Percentiles rank a stretch among this genome's conserved stretches.
Evolutionary conservation across 2,797 vertebrate genomes (phyloP).

Genomic region (Enteromius viviparus): DNA sequence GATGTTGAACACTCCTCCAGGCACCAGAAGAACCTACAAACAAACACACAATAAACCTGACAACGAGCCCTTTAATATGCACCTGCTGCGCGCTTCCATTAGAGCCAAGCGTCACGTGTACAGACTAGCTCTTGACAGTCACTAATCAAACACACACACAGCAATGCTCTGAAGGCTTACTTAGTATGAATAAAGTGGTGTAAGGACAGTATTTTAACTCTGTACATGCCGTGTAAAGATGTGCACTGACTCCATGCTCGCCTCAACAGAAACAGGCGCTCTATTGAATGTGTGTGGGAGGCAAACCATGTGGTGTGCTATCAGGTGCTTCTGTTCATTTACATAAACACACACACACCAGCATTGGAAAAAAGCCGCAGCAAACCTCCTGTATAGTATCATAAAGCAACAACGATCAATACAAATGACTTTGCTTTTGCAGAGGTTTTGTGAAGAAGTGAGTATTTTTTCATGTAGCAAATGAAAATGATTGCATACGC

Average conservation of each 20-base stretch:
- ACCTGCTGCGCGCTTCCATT: neutral
- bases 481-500: neutral
- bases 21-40: constrained; percentile 87
- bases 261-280: neutral
- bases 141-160: neutral
- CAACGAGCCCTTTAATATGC: neutral
- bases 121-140: neutral
- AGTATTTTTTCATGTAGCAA: neutral
- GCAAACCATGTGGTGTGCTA: constrained; percentile 10
- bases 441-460: neutral
- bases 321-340: constrained; percentile 2
- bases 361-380: neutral
- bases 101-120: neutral
- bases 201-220: neutral
- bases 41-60: neutral
- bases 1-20: constrained; percentile 86
- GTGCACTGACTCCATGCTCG: neutral
- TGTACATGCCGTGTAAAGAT: neutral
- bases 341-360: neutral
- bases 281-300: neutral
- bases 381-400: neutral
- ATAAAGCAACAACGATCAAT: neutral
- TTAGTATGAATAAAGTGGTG: neutral
- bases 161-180: neutral
- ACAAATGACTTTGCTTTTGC: neutral